phyloP scores from a whole-genome alignment of 2,797 vertebrate species.

The Phaenicophaeus curvirostris region DNA sequence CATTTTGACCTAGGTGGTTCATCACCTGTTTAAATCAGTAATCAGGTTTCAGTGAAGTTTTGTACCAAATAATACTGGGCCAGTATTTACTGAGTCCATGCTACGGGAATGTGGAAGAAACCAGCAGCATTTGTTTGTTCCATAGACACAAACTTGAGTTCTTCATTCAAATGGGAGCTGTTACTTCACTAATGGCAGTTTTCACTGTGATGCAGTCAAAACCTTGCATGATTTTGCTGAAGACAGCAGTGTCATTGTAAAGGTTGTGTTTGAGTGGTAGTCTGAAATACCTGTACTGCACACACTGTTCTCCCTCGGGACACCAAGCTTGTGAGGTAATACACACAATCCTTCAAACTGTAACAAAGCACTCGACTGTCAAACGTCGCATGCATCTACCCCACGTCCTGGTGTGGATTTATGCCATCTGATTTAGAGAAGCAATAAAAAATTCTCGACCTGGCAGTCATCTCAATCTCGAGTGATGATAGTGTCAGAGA shows the following conservation, averaged over 20 bases:
- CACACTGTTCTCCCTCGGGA: neutral
- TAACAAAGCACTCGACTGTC: neutral
- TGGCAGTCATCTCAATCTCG: neutral
- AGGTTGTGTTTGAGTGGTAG: neutral
- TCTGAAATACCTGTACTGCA: neutral
- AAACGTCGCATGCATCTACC: neutral
- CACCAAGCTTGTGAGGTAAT: neutral
- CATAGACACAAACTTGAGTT: neutral
- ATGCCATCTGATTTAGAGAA: neutral
- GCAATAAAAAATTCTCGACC: neutral
- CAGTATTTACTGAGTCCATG: neutral
- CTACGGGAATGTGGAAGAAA: neutral
- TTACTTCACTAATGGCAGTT: neutral
- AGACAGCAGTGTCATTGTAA: neutral
- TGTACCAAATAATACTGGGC: neutral
- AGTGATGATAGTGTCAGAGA: neutral
- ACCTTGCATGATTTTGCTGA: neutral
- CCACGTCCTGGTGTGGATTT: neutral
- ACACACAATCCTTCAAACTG: neutral
- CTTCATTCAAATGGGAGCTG: neutral
- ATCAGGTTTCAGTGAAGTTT: neutral
- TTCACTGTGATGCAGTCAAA: neutral
- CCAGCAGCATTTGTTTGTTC: neutral
- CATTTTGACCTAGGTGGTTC: neutral
- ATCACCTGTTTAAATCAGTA: neutral